phyloP scores from a whole-genome alignment of 2,797 vertebrate genomes.

The Chromis chromis region DNA sequence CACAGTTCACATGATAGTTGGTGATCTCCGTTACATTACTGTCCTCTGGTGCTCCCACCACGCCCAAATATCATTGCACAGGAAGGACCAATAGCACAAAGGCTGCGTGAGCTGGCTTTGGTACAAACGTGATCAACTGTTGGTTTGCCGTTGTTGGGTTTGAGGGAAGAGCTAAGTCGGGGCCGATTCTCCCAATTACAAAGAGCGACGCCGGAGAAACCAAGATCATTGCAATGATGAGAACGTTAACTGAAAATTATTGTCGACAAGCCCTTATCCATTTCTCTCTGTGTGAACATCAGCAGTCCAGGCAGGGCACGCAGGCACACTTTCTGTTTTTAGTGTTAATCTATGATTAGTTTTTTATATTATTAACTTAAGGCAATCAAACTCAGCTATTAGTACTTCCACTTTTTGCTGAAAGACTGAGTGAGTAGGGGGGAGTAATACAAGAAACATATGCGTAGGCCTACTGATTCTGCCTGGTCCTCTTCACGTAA shows the following conservation, averaged over 20 bases:
- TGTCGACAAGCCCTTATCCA: conserved; percentile 65
- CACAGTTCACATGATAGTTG: conserved; percentile 71
- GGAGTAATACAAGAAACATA: conserved; percentile 39
- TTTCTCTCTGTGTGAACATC: conserved; percentile 40
- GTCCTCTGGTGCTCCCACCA: conserved; percentile 60
- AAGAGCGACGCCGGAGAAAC: conserved; percentile 32
- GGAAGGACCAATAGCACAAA: conserved; percentile 67
- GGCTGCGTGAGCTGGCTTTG: conserved; percentile 79
- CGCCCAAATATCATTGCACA: conserved; percentile 58
- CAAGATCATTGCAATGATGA: conserved; percentile 29
- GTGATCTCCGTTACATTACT: conserved; percentile 62
- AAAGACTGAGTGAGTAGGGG: conserved; percentile 49
- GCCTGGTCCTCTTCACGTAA: conserved; percentile 40
- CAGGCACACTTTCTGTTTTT: conserved; percentile 71
- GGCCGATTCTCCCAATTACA: conserved; percentile 47
- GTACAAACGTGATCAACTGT: conserved; percentile 85
- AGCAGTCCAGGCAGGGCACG: conserved; percentile 57
- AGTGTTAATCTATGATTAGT: conserved; percentile 55
- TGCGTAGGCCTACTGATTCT: conserved; percentile 32
- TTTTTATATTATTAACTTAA: conserved; percentile 70
- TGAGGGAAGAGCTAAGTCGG: conserved; percentile 58
- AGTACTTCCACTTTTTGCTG: conserved; percentile 52
- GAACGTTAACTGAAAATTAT: conserved; percentile 36
- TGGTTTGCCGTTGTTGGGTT: conserved; percentile 63
- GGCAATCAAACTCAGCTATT: conserved; percentile 74